Base-by-base conservation (phyloP, 2,113 vertebrate genomes). In the Coptodon rendalli region DNA sequence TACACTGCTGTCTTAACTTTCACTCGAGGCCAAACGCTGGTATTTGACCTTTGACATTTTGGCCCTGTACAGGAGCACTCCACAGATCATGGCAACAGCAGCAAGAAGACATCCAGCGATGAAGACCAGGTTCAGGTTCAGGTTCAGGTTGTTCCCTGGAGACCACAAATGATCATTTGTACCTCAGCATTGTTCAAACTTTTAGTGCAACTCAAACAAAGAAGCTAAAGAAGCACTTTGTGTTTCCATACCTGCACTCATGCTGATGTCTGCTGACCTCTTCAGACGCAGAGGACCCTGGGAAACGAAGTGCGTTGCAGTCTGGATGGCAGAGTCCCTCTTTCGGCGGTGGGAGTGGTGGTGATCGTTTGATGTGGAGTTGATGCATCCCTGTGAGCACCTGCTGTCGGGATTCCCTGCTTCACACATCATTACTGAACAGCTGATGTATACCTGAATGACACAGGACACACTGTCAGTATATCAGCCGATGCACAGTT, bases 211-310 rank as follows among this genome's bases (percentile, higher is more conserved):
- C 4, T 48, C 22, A 78, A 29, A 40, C 9, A n/a, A 17, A 1
- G 16, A 6, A 52, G 14, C 7, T 34, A 17, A 24, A 24, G 53
- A 54, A 12, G n/a, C 53, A 54, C 53, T 24, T 66, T 66, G 4
- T 24, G 13, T 19, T 53, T 38, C 80, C 63, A 9, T 84, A 95
- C 94, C 89, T 91, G 84, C 24, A 63, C n/a, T 48, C 48, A 2
- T 43, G 12, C 22, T 17, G 34, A 1, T 19, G 45, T 89, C 87
- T 36, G 88, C 48, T 31, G 90, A 86, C 38, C 82, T 90, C 81
- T 13, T 90, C 13, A 97, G 22, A 8, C 92, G 91, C 84, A 97
- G 45, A 11, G 96, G 95, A 38, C 96, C 96, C 94, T 97, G 96
- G 90, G 96, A 97, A 80, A 97, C 73, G 4, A 93, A 91, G 90